Conservation (phyloP, 1,140 invertebrate genomes). For the Drosophila ogumai region DNA sequence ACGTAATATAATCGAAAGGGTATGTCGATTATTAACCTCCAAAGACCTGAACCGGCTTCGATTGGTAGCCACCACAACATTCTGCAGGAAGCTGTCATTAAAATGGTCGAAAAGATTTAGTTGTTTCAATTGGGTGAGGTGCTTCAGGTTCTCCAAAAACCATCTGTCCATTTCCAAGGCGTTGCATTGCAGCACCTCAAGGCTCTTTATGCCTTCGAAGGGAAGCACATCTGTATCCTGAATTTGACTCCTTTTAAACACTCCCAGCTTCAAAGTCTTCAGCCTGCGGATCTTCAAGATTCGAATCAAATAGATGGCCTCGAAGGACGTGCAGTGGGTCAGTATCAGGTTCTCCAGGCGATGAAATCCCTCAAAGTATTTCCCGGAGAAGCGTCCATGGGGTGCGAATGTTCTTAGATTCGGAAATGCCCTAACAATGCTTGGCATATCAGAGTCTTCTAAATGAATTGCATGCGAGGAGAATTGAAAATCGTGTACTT, state of each 20-base stretch:
- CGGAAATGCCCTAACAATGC: neutral
- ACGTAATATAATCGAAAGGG: too few species aligned
- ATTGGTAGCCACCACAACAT: neutral
- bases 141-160: neutral
- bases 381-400: neutral
- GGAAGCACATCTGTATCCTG: neutral
- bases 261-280: conserved; percentile 1
- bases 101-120: neutral
- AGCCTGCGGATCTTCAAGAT: neutral
- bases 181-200: neutral
- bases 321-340: neutral
- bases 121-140: neutral
- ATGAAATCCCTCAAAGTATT: neutral
- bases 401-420: neutral
- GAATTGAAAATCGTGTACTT: neutral
- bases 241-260: neutral
- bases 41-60: neutral
- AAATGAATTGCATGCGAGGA: neutral
- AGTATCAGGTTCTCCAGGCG: neutral
- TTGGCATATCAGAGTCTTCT: neutral
- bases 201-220: neutral
- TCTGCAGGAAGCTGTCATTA: neutral
- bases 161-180: neutral
- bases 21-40: neutral
- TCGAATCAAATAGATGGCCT: neutral